Base-by-base conservation (phyloP, 2,888 invertebrate species). In the Agriopis leucophaearia region DNA sequence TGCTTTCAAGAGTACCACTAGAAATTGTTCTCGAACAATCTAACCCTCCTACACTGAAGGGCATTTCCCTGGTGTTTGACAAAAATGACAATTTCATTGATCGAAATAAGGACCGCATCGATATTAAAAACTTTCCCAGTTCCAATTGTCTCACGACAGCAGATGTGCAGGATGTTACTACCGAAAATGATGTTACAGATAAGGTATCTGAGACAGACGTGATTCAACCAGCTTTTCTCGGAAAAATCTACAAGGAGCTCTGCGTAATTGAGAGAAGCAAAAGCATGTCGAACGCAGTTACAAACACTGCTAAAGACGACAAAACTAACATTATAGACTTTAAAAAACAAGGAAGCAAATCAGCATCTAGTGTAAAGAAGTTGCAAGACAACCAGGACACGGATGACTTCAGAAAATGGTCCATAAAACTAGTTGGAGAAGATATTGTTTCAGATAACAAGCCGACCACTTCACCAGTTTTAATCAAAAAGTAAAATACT, bases 31-130 rank as follows among this genome's bases (percentile, higher is more conserved):
- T 56, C 10, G 73, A 70, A n/a, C 58, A 63, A 10, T 55, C 68
- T 13, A 69, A 60, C 35, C 54, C 55, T 6, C 56, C 60, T 0
- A 61, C 60, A 7, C n/a, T 69, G 8, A 70, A 71, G 50, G 79
- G 76, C 6, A 79, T 83, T 56, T 84, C 87, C 35, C 65, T 86
- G 3, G 75, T 83, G 42, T 83, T 80, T 59, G 79, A 81, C 70
- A 81, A 78, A 75, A 78, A 82, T 56, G 76, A 82, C 4, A 83
- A 82, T 69, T 64, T 69, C 15, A 59, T 69, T 12, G 72, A 70
- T 63, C 77, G 70, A 69, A 70, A 51, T 58, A 71, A 42, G 52
- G 67, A 68, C 58, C 63, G 59, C 18, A 70, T 66, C 8, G 60
- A 60, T 12, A 64, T 61, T 4, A 67, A 16, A 27, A 51, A 62